phyloP scores from a whole-genome alignment of 2,888 invertebrate genomes.

The Aphidius colemani region DNA sequence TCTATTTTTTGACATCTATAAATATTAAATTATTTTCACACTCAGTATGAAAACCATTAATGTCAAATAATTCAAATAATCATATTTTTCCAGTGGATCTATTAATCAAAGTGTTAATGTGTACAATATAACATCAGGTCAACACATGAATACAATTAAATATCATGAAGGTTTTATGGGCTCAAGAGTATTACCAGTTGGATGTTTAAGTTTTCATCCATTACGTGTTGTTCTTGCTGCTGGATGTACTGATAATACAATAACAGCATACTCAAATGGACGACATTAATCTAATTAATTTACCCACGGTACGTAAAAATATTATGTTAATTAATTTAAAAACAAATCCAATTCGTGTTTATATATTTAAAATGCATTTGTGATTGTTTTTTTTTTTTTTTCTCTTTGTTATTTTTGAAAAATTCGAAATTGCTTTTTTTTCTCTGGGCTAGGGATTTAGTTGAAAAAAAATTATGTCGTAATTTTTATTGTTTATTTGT shows the following conservation, averaged over 20 bases:
- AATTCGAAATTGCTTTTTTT: no score
- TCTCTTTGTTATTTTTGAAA: no score
- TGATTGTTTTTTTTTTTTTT: background rate
- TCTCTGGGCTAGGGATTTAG: no score
- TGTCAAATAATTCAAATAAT: conserved; percentile 15
- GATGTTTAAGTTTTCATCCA: conserved; percentile 89
- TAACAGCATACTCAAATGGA: conserved; percentile 80
- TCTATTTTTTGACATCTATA: conserved; percentile 5
- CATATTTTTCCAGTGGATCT: conserved; percentile 68
- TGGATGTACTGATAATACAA: conserved; percentile 83
- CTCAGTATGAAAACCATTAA: no score
- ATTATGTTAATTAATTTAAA: conserved; percentile 27
- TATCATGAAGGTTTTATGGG: conserved; percentile 92
- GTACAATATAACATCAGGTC: conserved; percentile 72
- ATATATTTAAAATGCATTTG: background rate
- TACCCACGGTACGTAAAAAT: conserved; percentile 42
- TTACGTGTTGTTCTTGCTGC: conserved; percentile 83
- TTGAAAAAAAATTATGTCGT: no score
- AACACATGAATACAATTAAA: conserved; percentile 77
- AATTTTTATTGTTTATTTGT: no score
- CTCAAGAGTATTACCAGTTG: conserved; percentile 81
- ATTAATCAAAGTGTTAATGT: conserved; percentile 79
- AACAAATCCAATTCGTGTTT: background rate
- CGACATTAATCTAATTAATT: conserved; percentile 69
- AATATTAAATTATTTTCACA: background rate